Evolutionary conservation across 1,140 invertebrate species (phyloP).

Genomic region (Hormaphis cornu): DNA sequence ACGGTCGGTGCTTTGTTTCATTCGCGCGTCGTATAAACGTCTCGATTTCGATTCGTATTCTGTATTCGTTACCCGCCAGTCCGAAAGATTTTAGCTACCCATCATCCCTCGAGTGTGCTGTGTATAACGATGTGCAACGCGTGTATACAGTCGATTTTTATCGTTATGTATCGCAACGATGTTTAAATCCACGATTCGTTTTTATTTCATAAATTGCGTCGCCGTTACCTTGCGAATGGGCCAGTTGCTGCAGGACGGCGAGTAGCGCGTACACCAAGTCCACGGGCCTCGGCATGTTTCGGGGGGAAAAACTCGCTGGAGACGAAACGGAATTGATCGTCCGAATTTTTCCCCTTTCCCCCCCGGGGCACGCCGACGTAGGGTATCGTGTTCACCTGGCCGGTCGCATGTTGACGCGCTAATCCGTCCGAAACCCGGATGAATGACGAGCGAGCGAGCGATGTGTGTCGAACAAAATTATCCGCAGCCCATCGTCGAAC

Average conservation of each 20-base stretch:
- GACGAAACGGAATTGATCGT: background rate
- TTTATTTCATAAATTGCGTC: background rate
- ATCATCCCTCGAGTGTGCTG: too few species aligned
- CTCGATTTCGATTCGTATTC: too few species aligned
- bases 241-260: constrained; percentile 8
- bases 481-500: background rate
- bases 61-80: too few species aligned
- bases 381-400: too few species aligned
- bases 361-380: too few species aligned
- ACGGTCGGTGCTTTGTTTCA: too few species aligned
- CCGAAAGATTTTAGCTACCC: too few species aligned
- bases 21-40: too few species aligned
- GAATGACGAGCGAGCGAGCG: background rate
- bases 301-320: background rate
- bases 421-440: background rate
- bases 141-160: too few species aligned
- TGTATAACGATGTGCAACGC: too few species aligned
- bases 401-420: background rate
- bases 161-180: too few species aligned
- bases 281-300: background rate
- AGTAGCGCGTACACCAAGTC: background rate
- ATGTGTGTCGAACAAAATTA: background rate
- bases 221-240: constrained; percentile 7
- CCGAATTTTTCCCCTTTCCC: background rate
- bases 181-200: too few species aligned